A percentile compares a stretch with the other conserved stretches of the same genome.
phyloP scores from a whole-genome alignment of 2,797 vertebrate species.

The Myiotriccus ornatus region DNA sequence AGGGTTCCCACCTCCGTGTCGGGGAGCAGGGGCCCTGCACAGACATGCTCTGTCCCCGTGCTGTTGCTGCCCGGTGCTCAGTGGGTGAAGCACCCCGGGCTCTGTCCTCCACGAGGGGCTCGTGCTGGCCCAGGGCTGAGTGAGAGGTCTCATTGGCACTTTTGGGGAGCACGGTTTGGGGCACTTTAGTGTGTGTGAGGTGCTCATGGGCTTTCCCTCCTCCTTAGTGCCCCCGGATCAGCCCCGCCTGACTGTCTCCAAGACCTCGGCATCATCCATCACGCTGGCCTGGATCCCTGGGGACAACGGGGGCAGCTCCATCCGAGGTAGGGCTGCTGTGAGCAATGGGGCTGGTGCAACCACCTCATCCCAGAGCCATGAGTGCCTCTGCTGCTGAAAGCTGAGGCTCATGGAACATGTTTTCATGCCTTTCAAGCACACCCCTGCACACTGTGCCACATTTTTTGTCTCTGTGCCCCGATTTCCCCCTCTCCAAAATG shows the following conservation, averaged over 20 bases:
- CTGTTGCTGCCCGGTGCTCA: rapidly evolving
- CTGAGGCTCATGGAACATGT: rapidly evolving
- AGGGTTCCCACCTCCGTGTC: not conserved
- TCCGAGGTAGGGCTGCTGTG: constrained; percentile 82
- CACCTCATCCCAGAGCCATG: not conserved
- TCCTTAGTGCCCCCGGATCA: constrained; percentile 92
- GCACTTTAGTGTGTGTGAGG: rapidly evolving
- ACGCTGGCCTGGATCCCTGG: constrained; percentile 97
- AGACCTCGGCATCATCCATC: constrained; percentile 95
- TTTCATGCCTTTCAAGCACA: not conserved
- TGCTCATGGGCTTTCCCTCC: not conserved
- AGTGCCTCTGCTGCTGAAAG: not conserved
- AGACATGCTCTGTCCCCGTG: rapidly evolving
- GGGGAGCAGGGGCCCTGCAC: rapidly evolving
- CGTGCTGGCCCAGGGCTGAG: rapidly evolving
- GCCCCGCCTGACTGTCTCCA: constrained; percentile 94
- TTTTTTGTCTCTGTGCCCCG: not conserved
- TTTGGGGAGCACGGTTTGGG: not conserved
- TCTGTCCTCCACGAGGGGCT: not conserved
- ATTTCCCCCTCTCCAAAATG: not conserved
- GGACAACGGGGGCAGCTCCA: constrained; percentile 97
- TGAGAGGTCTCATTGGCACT: rapidly evolving
- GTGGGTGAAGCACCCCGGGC: rapidly evolving
- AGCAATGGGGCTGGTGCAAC: rapidly evolving
- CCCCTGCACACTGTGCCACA: rapidly evolving